Base-by-base conservation (phyloP, 2,113 vertebrate species). In the Sinocyclocheilus rhinocerous region DNA sequence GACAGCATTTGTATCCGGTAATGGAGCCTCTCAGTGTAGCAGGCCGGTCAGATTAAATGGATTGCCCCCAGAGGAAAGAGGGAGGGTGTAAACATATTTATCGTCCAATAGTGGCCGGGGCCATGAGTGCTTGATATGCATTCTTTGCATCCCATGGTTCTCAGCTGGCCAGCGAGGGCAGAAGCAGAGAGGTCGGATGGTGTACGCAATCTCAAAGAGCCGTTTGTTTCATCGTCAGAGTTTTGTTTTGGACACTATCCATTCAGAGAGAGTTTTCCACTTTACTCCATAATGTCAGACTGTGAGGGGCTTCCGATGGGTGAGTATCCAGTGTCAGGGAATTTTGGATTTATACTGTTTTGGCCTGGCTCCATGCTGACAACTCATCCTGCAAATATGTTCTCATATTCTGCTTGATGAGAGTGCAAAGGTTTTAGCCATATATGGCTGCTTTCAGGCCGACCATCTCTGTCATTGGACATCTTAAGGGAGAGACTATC, bases 51-150 rank as follows among this genome's bases (percentile, higher is more conserved):
- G 84, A 85, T 89, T 85, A 83, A 87, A 89, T 87, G 33, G 79
- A 85, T 61, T 77, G 45, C 22, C 26, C 75, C 76, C 45, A 85
- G 82, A 77, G 55, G 36, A 63, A 63, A 67, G 72, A 70, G 94
- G 95, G 95, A 95, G 95, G 93, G 93, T 95, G 94, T 93, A 94
- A 96, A 95, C 94, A 96, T 95, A 97, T 96, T 96, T 98, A 98
- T 96, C 95, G 91, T 95, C 98, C 98, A 99, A 99, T 99, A 93
- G 92, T 91, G 20, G 42, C 22, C 89, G 78, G 7, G 87, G 92
- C 94, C 90, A 92, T 92, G 91, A 91, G 94, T 93, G 92, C 91
- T 93, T 90, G 95, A 95, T 92, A 93, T 95, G 90, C 93, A 91
- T 93, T 92, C 93, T 95, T 93, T 91, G 93, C 94, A 94, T 95